Conservation (phyloP, 2,888 invertebrate genomes). For the Eremobia ochroleuca region DNA sequence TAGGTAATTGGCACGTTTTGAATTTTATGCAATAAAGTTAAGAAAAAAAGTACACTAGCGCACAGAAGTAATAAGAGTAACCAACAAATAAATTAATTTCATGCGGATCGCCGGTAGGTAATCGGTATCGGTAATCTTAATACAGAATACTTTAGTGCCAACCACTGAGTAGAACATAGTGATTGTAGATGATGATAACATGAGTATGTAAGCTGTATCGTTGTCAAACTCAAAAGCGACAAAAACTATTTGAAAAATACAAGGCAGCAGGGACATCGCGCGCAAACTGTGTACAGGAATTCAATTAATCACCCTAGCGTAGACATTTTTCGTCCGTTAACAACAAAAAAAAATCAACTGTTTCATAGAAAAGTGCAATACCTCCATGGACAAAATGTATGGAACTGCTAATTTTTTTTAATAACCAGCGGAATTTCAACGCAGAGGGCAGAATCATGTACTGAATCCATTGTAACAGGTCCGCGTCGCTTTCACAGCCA, state of each 20-base stretch:
- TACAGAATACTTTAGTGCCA: neutral
- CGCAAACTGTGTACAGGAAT: neutral
- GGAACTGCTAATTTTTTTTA: too few species aligned
- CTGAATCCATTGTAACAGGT: too few species aligned
- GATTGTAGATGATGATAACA: neutral
- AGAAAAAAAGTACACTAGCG: neutral
- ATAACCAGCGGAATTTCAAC: too few species aligned
- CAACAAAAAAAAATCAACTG: neutral
- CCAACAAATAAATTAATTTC: neutral
- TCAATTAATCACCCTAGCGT: neutral
- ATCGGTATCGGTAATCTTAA: neutral
- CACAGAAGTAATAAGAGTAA: neutral
- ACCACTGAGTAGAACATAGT: neutral
- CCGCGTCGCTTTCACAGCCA: too few species aligned
- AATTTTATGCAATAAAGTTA: neutral
- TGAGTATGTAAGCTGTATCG: neutral
- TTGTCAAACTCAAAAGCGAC: neutral
- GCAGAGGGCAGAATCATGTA: too few species aligned
- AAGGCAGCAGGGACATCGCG: neutral
- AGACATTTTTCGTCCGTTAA: neutral
- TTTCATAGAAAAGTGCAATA: too few species aligned
- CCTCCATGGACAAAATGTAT: too few species aligned
- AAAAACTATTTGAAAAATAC: neutral
- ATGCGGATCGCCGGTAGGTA: neutral
- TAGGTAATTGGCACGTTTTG: conserved; percentile 2